Evolutionary conservation across 2,113 vertebrate species (phyloP).

Genomic region (Odocoileus hemionus): DNA sequence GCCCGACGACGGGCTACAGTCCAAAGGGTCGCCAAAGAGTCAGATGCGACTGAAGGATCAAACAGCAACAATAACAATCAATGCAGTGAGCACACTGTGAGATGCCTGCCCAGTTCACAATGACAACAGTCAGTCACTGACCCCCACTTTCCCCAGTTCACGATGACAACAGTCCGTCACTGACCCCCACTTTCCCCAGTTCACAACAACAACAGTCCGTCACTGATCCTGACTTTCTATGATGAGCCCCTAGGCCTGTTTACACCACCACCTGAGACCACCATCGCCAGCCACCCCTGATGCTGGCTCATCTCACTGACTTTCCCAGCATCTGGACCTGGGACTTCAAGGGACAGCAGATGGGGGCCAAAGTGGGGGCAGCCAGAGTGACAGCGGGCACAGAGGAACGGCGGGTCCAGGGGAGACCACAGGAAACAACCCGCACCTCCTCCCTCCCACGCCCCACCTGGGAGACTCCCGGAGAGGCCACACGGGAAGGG

Average conservation of each 20-base stretch:
- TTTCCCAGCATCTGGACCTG: neutral
- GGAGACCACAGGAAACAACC: too few relatives aligned
- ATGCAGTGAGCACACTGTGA: neutral
- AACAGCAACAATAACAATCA: neutral
- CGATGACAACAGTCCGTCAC: rapidly evolving
- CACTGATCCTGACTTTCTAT: neutral
- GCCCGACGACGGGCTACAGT: rapidly evolving
- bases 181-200: too few relatives aligned
- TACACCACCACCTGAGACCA: neutral
- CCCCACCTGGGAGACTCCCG: too few relatives aligned
- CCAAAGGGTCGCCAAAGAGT: neutral
- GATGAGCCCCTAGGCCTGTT: neutral
- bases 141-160: too few relatives aligned
- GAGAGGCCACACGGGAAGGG: neutral
- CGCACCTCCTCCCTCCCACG: too few relatives aligned
- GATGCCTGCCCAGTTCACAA: neutral
- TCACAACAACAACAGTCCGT: rapidly evolving
- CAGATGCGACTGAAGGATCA: neutral
- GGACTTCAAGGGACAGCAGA: neutral
- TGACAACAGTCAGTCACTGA: neutral
- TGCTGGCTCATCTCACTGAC: neutral
- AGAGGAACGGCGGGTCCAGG: neutral
- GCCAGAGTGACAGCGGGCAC: neutral
- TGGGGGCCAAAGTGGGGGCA: neutral
- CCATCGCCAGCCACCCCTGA: neutral